Conservation (phyloP, 37 sponge, comb jelly and placozoan species). For the Spongilla lacustris region DNA sequence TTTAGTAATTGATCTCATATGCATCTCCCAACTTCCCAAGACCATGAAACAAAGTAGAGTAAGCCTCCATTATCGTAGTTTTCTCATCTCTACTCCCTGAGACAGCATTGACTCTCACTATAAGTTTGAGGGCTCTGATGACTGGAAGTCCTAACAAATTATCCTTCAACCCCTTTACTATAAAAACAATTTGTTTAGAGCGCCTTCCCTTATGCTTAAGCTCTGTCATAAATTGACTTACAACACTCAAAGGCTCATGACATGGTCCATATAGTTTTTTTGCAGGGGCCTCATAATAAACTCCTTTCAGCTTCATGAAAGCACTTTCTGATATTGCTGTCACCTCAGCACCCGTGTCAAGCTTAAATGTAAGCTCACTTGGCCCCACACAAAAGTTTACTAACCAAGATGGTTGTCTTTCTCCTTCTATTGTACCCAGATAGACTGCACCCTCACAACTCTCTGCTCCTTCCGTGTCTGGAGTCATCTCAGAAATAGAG, state of each 20-base stretch:
- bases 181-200: conserved; percentile 5
- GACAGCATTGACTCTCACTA: conserved; percentile 11
- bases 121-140: conserved; percentile 40
- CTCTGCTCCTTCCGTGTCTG: no score
- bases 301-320: conserved; percentile 8
- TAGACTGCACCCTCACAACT: no score
- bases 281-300: neutral
- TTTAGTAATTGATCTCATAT: conserved; percentile 11
- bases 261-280: conserved; percentile 50
- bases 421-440: no score
- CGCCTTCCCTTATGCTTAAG: neutral
- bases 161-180: conserved; percentile 21
- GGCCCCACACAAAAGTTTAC: conserved; percentile 3
- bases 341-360: conserved; percentile 71
- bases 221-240: conserved; percentile 19
- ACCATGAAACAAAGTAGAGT: neutral
- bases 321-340: conserved; percentile 41
- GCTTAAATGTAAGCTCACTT: conserved; percentile 32
- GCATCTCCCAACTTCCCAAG: neutral
- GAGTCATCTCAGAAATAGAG: no score
- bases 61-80: no score
- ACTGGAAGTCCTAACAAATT: conserved; percentile 50
- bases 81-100: no score
- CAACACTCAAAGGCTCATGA: neutral
- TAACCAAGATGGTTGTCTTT: conserved; percentile 15